These are phyloP conservation scores for Argopecten irradians DNA, from an alignment of 1,140 invertebrate species.

Conservation along the genomic window DNA sequence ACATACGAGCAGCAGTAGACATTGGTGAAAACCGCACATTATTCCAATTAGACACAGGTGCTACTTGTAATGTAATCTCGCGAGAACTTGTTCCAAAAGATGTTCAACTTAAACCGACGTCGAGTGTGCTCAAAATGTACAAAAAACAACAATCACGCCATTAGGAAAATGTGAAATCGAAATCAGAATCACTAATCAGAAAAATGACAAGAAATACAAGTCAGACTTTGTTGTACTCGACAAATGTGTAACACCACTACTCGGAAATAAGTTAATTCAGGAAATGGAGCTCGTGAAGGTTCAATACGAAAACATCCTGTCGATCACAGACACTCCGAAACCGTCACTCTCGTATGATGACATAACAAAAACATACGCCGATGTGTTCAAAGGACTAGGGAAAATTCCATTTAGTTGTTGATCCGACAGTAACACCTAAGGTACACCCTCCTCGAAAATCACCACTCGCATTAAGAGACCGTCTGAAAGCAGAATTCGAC, in stretches of 20 bases:
- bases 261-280: no score
- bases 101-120: neutral
- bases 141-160: conserved; percentile 43
- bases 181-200: conserved; percentile 31
- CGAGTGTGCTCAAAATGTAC: conserved; percentile 30
- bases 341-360: no score
- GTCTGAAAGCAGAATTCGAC: conserved; percentile 29
- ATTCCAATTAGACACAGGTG: conserved; percentile 37
- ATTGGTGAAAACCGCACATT: neutral
- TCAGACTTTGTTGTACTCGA: conserved; percentile 38
- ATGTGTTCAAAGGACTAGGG: conserved; percentile 39
- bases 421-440: conserved; percentile 8
- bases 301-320: no score
- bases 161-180: conserved; percentile 36
- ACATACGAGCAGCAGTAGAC: neutral
- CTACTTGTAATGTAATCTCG: conserved; percentile 26
- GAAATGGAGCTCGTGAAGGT: no score
- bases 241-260: neutral
- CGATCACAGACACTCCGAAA: no score
- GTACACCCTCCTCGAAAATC: conserved; percentile 26
- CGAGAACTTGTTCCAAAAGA: neutral
- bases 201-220: conserved; percentile 35
- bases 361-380: no score
- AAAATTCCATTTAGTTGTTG: conserved; percentile 30
- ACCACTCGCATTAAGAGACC: conserved; percentile 30